Base-by-base conservation (phyloP, 2,888 invertebrate genomes). In the Chrysina gloriosa region DNA sequence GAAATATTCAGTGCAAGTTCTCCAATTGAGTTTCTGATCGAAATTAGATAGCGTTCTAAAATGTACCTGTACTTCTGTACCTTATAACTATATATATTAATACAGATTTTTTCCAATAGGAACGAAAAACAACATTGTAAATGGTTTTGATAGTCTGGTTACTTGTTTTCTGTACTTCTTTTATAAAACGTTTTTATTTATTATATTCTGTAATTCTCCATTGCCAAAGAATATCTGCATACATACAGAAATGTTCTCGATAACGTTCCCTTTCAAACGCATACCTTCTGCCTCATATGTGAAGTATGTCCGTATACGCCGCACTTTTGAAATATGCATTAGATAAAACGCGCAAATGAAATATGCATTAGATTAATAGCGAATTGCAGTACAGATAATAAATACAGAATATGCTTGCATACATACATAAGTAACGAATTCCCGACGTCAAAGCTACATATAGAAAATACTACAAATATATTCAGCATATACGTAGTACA, bases 301-400 rank as follows among this genome's bases (percentile, higher is more conserved):
- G 3, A 14, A 36, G n/a, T 36, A 36, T n/a, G 11, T 25, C 11
- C 23, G 48, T 14, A 14, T 48, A 25, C 48, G 11, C 25, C 25
- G 25, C 23, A 23, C 19, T n/a, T 34, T 19, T 16, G 19, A 21
- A 56, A n/a, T 56, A 2, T 16, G 23, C 36, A n/a, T 3, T 23
- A 36, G 56, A 56, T 56, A 56, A 56, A 21, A 36, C 11, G 19
- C 36, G 29, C 21, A 34, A 31, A n/a, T 19, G 6, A 56, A 19
- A 56, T 56, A 56, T 36, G 36, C 36, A 0, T 36, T 36, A n/a
- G 2, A 11, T n/a, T 14, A 11, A 36, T 36, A 36, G 36, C 36
- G 36, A 56, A 56, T 36, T n/a, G 36, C 9, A 36, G 21, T 56
- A 23, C 56, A 56, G 23, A 34, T 23, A 16, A 54, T 54, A 56